Evolutionary conservation across 1,140 invertebrate species (phyloP).

Genomic region (Achatina immaculata): DNA sequence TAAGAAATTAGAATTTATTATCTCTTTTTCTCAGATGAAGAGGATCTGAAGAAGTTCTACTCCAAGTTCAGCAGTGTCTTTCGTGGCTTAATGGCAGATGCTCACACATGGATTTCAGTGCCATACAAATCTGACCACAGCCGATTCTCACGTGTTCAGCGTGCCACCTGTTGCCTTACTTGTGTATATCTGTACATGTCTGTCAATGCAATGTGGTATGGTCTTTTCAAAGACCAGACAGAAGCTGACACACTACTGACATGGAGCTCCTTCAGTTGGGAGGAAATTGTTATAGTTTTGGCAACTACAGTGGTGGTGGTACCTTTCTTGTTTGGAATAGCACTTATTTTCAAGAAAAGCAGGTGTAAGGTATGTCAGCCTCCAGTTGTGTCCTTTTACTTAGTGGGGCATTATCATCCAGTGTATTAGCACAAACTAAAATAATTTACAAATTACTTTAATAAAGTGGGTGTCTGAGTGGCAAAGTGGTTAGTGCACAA

Average conservation of each 20-base stretch:
- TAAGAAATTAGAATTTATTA: too few relatives aligned
- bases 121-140: constrained; percentile 62
- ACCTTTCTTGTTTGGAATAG: constrained; percentile 58
- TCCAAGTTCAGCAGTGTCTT: constrained; percentile 47
- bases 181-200: constrained; percentile 64
- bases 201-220: constrained; percentile 68
- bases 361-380: constrained; percentile 55
- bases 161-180: constrained; percentile 63
- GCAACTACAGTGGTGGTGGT: constrained; percentile 59
- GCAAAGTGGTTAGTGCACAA: too few relatives aligned
- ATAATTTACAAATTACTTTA: too few relatives aligned
- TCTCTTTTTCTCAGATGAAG: constrained; percentile 34
- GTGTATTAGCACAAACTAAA: too few relatives aligned
- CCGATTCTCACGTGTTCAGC: constrained; percentile 65
- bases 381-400: too few relatives aligned
- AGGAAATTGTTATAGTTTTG: constrained; percentile 63
- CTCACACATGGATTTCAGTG: constrained; percentile 65
- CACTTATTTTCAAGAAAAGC: constrained; percentile 64
- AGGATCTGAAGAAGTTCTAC: constrained; percentile 50
- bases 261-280: constrained; percentile 57
- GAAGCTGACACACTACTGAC: constrained; percentile 32
- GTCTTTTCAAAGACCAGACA: constrained; percentile 51
- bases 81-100: constrained; percentile 53
- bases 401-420: too few relatives aligned
- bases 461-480: too few relatives aligned